A percentile compares a stretch with the other conserved stretches of the same genome.
phyloP scores from a whole-genome alignment of 2,797 vertebrate species.

The Sebastes vulpes region DNA sequence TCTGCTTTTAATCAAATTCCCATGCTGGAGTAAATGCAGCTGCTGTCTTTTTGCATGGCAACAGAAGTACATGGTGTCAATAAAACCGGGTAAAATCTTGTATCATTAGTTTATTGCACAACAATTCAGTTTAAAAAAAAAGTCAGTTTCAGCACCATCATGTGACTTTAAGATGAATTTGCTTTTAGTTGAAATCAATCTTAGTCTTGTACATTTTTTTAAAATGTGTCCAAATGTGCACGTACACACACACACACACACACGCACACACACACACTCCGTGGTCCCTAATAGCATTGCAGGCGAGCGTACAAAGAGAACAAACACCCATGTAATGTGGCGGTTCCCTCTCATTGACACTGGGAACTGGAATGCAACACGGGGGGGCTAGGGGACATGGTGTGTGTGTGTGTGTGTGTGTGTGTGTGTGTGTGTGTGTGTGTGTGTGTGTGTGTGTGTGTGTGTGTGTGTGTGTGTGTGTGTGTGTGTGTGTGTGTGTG shows the following conservation, averaged over 20 bases:
- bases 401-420: constrained; percentile 18
- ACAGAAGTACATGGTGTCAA: constrained; percentile 1
- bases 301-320: constrained; percentile 82
- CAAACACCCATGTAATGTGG: constrained; percentile 89
- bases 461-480: constrained; percentile 25
- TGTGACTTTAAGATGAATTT: background rate
- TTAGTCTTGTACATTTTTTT: background rate
- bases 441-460: constrained; percentile 13
- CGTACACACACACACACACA: background rate
- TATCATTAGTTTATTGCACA: background rate
- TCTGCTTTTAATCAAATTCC: constrained; percentile 33
- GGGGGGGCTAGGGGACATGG: constrained; percentile 3
- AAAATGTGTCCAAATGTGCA: background rate
- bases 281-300: constrained; percentile 74
- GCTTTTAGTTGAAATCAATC: background rate
- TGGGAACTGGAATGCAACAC: constrained; percentile 81
- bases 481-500: constrained; percentile 24
- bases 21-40: constrained; percentile 12
- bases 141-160: background rate
- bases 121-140: background rate
- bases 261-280: background rate
- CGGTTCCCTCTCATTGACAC: constrained; percentile 84
- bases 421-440: constrained; percentile 23
- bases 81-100: background rate
- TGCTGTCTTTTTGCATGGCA: constrained; percentile 6